phyloP scores from a whole-genome alignment of 2,888 invertebrate genomes.

The Leucoma salicis region DNA sequence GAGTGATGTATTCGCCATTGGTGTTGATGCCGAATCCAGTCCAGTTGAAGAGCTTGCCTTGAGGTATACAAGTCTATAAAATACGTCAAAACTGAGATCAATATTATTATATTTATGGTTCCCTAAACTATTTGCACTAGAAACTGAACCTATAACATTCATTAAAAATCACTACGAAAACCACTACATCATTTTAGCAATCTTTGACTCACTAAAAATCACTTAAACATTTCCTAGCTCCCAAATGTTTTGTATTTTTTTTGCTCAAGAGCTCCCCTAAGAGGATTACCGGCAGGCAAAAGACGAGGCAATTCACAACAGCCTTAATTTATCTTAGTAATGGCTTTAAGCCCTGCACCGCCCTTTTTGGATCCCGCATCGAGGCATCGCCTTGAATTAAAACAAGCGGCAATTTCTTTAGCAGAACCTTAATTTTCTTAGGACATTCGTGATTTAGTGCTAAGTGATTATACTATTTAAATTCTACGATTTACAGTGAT shows the following conservation, averaged over 20 bases:
- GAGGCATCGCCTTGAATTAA: slow-evolving; percentile 55
- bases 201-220: slow-evolving; percentile 8
- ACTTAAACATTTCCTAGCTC: slow-evolving; percentile 10
- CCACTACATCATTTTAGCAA: no score
- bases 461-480: slow-evolving; percentile 38
- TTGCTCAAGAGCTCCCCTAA: slow-evolving; percentile 48
- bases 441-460: slow-evolving; percentile 66
- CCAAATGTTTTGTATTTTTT: slow-evolving; percentile 16
- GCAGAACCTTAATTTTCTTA: slow-evolving; percentile 56
- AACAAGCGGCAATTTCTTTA: slow-evolving; percentile 53
- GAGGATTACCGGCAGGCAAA: slow-evolving; percentile 48
- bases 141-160: no score
- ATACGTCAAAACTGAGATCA: no score
- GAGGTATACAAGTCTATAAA: no score
- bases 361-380: slow-evolving; percentile 69
- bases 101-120: no score
- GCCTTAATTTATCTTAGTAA: slow-evolving; percentile 73
- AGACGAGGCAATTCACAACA: slow-evolving; percentile 49
- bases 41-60: no score
- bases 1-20: no score
- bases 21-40: no score
- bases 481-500: slow-evolving; percentile 1
- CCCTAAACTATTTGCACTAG: no score
- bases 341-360: slow-evolving; percentile 59
- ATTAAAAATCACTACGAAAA: no score